phyloP scores from a whole-genome alignment of 2,797 vertebrate species.

The Chaenodraco wilsoni region DNA sequence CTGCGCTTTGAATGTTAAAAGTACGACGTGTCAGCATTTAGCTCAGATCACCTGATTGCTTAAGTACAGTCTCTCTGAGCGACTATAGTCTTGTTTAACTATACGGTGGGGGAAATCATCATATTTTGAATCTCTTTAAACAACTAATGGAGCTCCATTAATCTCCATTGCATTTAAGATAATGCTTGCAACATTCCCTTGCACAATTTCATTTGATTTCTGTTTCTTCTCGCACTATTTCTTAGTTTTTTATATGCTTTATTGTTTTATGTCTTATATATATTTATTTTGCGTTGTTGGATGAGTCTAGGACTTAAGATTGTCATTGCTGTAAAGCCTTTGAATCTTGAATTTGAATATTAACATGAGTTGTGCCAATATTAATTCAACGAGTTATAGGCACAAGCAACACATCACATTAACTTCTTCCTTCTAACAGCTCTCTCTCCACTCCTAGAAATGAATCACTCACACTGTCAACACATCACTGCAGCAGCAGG shows the following conservation, averaged over 20 bases:
- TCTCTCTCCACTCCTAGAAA: slow-evolving; percentile 7
- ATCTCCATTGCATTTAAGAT: not conserved
- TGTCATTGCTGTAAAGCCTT: no score
- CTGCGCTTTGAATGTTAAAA: not conserved
- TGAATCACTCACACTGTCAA: slow-evolving; percentile 12
- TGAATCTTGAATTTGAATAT: not conserved
- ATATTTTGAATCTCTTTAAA: not conserved
- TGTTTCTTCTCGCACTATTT: no score
- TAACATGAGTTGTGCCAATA: not conserved
- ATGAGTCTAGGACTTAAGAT: no score
- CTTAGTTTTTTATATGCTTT: no score
- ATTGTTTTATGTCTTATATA: no score
- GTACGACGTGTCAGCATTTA: not conserved
- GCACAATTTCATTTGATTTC: no score
- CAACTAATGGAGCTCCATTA: not conserved
- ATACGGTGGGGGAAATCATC: not conserved
- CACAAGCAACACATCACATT: not conserved
- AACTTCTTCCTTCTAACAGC: slow-evolving; percentile 5
- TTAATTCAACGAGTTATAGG: not conserved
- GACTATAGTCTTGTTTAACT: not conserved
- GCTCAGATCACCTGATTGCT: not conserved
- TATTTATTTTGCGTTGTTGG: no score
- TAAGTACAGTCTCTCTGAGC: not conserved
- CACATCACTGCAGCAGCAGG: slow-evolving; percentile 21
- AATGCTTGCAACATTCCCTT: no score